Conservation (phyloP, 35 echinoderm and acorn worm species). For the Ophioderma brevispina region DNA sequence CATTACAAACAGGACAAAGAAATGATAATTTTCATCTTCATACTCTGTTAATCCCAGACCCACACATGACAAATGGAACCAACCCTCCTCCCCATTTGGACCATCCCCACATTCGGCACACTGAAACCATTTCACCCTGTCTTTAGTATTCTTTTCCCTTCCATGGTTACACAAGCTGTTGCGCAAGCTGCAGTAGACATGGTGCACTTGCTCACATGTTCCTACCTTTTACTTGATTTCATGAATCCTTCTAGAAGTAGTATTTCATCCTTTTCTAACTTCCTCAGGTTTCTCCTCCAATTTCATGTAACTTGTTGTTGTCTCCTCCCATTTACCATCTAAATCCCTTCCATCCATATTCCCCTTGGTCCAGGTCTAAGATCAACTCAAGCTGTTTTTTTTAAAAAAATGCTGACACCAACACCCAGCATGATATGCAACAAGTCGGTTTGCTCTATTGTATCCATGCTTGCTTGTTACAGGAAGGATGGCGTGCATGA, state of each 20-base stretch:
- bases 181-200: neutral
- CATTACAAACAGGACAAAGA: neutral
- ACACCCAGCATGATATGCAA: neutral
- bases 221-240: neutral
- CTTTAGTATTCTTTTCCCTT: neutral
- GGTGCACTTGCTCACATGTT: neutral
- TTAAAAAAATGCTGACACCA: neutral
- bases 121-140: neutral
- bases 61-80: neutral
- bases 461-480: neutral
- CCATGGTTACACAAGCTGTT: neutral
- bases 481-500: neutral
- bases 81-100: neutral
- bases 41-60: neutral
- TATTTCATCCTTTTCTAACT: neutral
- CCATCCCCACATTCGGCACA: neutral
- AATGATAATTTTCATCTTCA: neutral
- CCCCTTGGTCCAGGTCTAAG: neutral
- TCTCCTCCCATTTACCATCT: neutral
- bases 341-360: neutral
- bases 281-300: neutral
- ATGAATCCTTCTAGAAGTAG: neutral
- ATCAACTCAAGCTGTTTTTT: neutral
- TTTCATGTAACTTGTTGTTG: neutral
- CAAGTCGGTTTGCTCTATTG: neutral